Evolutionary conservation across 2,797 vertebrate species (phyloP).

Genomic region (Brotula barbata): DNA sequence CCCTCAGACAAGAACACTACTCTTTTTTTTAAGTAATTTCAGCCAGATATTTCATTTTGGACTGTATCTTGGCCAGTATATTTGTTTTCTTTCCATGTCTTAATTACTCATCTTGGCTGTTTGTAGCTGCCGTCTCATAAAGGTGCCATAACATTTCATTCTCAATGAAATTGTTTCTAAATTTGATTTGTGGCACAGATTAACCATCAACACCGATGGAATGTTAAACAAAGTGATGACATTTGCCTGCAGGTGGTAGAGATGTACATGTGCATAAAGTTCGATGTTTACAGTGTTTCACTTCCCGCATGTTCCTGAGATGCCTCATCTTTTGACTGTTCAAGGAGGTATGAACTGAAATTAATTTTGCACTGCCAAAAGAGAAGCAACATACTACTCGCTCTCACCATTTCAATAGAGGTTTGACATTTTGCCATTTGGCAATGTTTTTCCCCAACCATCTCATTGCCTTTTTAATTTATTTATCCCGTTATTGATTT

Average conservation of each 20-base stretch:
- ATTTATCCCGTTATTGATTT: conserved; percentile 65
- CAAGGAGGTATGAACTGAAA: conserved; percentile 36
- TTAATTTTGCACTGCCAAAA: conserved; percentile 25
- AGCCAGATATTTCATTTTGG: conserved; percentile 1
- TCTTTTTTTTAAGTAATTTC: background rate
- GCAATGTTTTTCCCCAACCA: conserved; percentile 32
- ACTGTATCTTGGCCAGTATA: background rate
- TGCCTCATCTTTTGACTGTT: conserved; percentile 26
- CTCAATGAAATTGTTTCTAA: conserved; percentile 37
- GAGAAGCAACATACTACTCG: conserved; percentile 7
- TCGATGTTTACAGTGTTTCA: conserved; percentile 7
- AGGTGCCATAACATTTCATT: conserved; percentile 27
- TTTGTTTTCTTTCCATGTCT: conserved; percentile 12
- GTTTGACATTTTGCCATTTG: conserved; percentile 28
- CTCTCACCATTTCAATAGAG: conserved; percentile 32
- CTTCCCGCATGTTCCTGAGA: background rate
- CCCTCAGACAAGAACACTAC: conserved; percentile 5
- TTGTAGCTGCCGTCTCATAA: no score
- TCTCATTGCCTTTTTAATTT: conserved; percentile 50
- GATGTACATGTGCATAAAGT: conserved; percentile 22
- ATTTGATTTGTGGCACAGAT: conserved; percentile 40
- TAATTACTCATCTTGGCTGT: no score
- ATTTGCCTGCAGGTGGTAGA: conserved; percentile 30
- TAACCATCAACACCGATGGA: background rate
- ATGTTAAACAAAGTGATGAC: conserved; percentile 13